Evolutionary conservation across 2,113 vertebrate genomes (phyloP), one percentile per base, ranked within the genome.

Genomic region (Cheirogaleus medius): DNA sequence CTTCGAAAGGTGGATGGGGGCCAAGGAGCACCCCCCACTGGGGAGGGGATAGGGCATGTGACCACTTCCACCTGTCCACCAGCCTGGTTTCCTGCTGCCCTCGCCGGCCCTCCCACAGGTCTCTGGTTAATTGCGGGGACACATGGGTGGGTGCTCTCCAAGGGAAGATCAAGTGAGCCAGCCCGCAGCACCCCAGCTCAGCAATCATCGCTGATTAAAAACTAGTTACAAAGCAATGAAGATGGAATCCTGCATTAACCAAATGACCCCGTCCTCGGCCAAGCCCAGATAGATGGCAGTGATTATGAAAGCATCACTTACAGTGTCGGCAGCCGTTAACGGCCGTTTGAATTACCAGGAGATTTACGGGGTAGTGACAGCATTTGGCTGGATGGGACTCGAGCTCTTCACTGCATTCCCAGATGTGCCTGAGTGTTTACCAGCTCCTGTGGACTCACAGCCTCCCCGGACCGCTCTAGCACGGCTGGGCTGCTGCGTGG

Each of bases 131-230:
- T 99, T 99, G 99, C 99, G 96, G 96, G 99, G 99, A 99, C 99
- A 99, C 98, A 97, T 98, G 96, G 98, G 98, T 98, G 97, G 98
- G 98, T 99, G 99, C 99, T 99, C 98, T 99, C 98, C 47, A 68
- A 96, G 87, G 97, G 98, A 98, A 96, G 66, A 98, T 97, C 95
- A 97, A 98, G 95, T 97, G 58, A 98, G 98, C 98, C 98, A 97
- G 98, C 92, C 76, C 76, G 71, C 98, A 82, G 98, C 95, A 96
- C 99, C 99, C 98, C 99, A 95, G 96, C 99, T 99, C 97, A 77
- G 99, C 99, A 98, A 99, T 99, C 99, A 99, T 98, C 98, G 95
- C 99, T 99, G 99, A 99, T 99, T 99, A 99, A 99, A 99, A 99
- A 99, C 99, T 97, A 99, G 99, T 99, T 99, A 99, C 99, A 98